Conservation (phyloP, 2,113 vertebrate species). For the Phaethon lepturus region DNA sequence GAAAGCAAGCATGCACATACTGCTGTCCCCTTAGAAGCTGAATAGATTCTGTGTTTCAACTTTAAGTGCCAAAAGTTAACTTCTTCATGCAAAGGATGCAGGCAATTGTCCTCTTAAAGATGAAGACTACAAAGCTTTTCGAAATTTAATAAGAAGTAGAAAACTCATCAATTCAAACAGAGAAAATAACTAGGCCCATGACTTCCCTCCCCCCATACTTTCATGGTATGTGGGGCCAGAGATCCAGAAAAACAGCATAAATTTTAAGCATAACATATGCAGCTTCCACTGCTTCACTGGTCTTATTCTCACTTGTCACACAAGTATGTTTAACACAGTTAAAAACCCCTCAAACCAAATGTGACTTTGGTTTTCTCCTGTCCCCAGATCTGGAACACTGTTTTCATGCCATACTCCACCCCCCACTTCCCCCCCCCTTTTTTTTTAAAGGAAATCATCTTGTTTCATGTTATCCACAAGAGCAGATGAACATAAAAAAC, state of each 20-base stretch:
- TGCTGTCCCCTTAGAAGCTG: not conserved
- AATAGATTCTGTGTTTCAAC: not conserved
- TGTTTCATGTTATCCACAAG: not conserved
- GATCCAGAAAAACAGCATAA: not conserved
- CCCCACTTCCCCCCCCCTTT: fast-evolving
- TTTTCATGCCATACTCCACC: not conserved
- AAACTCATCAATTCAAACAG: not conserved
- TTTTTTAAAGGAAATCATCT: not conserved
- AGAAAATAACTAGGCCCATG: not conserved
- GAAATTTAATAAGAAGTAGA: not conserved
- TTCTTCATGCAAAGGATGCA: not conserved
- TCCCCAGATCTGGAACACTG: not conserved
- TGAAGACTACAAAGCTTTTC: not conserved
- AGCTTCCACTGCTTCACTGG: not conserved
- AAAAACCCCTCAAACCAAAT: not conserved
- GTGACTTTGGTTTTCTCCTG: not conserved
- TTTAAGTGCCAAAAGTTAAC: not conserved
- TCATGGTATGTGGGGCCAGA: not conserved
- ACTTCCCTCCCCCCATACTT: not conserved
- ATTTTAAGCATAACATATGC: not conserved
- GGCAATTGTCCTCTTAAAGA: constrained; percentile 3
- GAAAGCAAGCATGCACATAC: constrained; percentile 18
- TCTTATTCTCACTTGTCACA: not conserved
- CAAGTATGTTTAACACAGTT: not conserved
- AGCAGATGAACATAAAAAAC: not conserved